Base-by-base conservation (phyloP, 2,113 vertebrate genomes). In the Gorilla gorilla region DNA sequence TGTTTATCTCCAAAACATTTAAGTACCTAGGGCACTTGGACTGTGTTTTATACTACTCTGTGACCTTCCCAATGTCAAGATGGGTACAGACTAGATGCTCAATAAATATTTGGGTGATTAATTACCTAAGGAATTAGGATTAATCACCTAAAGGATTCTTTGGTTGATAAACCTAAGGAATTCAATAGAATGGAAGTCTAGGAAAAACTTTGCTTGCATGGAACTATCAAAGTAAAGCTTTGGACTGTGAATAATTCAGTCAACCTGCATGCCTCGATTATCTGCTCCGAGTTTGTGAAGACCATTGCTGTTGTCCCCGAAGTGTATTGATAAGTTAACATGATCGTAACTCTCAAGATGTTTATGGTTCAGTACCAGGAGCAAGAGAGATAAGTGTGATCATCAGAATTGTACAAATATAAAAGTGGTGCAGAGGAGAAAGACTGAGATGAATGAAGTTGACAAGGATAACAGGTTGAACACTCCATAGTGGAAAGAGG, bases 21-120 rank as follows among this genome's bases (percentile, higher is more conserved):
- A 84, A 79, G 48, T 5, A 40, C 12, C 20, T 11, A 82, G 20
- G 17, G 25, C 83, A 30, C 45, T 72, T 59, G 25, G 30, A 76
- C 2, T 61, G 23, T 66, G 38, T 82, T 89, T 95, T 78, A 40
- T 38, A 50, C 25, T 14, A 38, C 52, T 97, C 68, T 78, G 45
- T 43, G 61, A 91, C 8, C 45, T 96, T 97, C 48, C 52, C 73
- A 75, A 0, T 59, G 82, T 86, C 59, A 40, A 73, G 72, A 73
- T 68, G 25, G 48, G 43, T 45, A 81, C 61, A 66, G 70, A 84
- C 30, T 43, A 82, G 50, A 55, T 79, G 45, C 73, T 97, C 96
- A 86, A 96, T 94, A 96, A 92, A 91, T 66, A 76, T 57, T 84
- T 84, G 85, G 64, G 66, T 95, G 88, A 96, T 96, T 97, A 94